A percentile compares a stretch with the other conserved stretches of the same genome.
Conservation (phyloP, 1,140 invertebrate genomes). For the Lycorma delicatula region DNA sequence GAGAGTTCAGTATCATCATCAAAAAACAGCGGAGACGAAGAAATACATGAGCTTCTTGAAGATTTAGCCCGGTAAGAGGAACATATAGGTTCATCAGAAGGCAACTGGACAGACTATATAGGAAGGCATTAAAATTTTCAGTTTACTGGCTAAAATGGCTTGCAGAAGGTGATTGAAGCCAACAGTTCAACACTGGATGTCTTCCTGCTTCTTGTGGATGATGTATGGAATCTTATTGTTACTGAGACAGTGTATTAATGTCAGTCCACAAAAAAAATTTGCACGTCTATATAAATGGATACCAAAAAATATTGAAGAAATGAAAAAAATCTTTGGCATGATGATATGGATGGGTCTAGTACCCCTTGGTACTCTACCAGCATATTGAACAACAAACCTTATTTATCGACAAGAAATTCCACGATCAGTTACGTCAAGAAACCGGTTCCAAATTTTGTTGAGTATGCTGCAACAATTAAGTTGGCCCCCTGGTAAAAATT, state of each 20-base stretch:
- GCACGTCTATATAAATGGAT: background rate
- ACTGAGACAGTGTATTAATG: background rate
- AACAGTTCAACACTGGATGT: background rate
- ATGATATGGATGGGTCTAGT: background rate
- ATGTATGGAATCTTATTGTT: background rate
- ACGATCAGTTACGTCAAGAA: constrained; percentile 26
- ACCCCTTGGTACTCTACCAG: background rate
- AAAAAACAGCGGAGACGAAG: background rate
- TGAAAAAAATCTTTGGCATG: background rate
- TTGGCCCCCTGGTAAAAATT: constrained; percentile 29
- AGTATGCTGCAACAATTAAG: constrained; percentile 22
- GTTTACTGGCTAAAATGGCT: background rate
- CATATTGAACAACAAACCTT: background rate
- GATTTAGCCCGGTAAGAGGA: background rate
- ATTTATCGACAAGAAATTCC: background rate
- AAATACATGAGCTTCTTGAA: background rate
- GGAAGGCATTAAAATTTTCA: background rate
- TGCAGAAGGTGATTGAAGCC: background rate
- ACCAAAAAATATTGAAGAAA: background rate
- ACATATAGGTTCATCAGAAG: background rate
- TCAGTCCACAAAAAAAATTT: background rate
- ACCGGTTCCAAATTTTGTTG: constrained; percentile 32
- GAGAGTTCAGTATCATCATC: background rate
- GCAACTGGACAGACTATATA: background rate
- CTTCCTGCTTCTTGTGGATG: background rate